phyloP scores from a whole-genome alignment of 2,797 vertebrate species.

The Atherinosoma microstoma region DNA sequence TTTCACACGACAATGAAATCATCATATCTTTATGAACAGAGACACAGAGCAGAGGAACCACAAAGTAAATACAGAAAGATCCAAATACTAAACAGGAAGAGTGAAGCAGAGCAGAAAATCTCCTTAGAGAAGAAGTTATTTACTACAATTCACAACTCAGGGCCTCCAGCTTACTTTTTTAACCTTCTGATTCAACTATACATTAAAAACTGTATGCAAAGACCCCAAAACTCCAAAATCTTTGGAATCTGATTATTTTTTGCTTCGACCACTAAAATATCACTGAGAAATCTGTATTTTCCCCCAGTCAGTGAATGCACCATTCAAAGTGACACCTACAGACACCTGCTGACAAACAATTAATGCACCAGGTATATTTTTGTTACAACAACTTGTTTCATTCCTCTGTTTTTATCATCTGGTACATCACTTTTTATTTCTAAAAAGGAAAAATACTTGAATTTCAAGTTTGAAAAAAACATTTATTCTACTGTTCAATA shows the following conservation, averaged over 20 bases:
- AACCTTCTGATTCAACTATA: neutral
- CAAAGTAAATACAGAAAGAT: no score
- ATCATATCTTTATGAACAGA: neutral
- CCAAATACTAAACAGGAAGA: constrained; percentile 47
- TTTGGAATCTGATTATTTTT: no score
- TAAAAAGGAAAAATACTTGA: neutral
- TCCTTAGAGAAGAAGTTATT: constrained; percentile 2
- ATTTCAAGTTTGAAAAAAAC: no score
- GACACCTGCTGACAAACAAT: neutral
- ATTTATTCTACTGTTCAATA: no score
- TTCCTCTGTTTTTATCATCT: neutral
- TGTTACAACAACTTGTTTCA: neutral
- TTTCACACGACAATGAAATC: neutral
- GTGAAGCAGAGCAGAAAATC: constrained; percentile 29
- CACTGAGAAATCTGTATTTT: neutral
- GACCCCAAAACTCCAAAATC: no score
- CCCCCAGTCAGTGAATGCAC: neutral
- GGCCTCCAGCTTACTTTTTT: neutral
- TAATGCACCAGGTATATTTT: neutral
- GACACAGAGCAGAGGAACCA: constrained; percentile 8
- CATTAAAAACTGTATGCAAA: neutral
- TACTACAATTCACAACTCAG: constrained; percentile 17
- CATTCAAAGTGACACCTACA: neutral
- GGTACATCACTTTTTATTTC: neutral
- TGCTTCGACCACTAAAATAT: neutral